Percentiles rank a stretch among this genome's conserved stretches.
phyloP scores from a whole-genome alignment of 2,888 invertebrate species.

The Shargacucullia verbasci region DNA sequence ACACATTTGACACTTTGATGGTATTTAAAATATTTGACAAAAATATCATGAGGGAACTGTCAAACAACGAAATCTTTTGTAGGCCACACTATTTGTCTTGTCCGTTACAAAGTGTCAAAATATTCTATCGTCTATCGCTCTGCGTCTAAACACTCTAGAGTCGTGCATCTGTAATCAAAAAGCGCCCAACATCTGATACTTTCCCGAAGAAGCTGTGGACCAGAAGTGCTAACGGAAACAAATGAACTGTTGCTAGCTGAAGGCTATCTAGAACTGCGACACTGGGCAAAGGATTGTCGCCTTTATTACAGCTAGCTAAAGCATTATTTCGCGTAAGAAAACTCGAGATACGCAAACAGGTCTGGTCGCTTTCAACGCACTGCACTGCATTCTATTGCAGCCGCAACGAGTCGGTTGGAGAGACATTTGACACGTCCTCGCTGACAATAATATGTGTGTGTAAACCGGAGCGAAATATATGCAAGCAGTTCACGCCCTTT shows the following conservation, averaged over 20 bases:
- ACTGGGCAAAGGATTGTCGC: constrained; percentile 48
- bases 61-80: constrained; percentile 56
- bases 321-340: constrained; percentile 63
- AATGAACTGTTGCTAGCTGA: constrained; percentile 83
- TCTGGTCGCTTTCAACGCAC: constrained; percentile 81
- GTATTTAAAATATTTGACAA: constrained; percentile 68
- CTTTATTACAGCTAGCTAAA: constrained; percentile 58
- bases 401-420: constrained; percentile 77
- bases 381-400: constrained; percentile 83
- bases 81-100: constrained; percentile 66
- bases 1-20: constrained; percentile 66
- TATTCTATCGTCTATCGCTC: constrained; percentile 51
- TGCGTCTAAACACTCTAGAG: constrained; percentile 30
- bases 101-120: constrained; percentile 61
- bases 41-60: constrained; percentile 57
- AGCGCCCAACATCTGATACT: constrained; percentile 79
- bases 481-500: constrained; percentile 51
- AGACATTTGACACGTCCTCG: constrained; percentile 86
- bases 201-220: constrained; percentile 75
- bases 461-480: constrained; percentile 72
- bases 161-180: constrained; percentile 83
- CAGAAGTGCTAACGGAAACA: constrained; percentile 85
- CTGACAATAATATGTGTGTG: constrained; percentile 79
- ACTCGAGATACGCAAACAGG: constrained; percentile 76
- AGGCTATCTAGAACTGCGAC: constrained; percentile 71